Conservation (phyloP, 2,888 invertebrate species). For the Adela reaumurella region DNA sequence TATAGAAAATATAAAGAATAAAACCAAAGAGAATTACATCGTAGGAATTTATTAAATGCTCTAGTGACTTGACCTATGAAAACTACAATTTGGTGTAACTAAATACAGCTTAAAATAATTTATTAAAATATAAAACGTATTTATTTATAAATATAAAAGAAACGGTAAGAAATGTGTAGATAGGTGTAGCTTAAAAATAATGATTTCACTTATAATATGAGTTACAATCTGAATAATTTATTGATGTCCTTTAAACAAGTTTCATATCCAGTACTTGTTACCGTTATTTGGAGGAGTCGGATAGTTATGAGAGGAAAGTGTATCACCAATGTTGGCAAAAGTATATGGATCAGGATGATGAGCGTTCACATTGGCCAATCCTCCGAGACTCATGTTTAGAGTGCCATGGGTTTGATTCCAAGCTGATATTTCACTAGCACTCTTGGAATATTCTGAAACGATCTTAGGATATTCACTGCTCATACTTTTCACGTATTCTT, state of each 20-base stretch:
- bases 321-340: slow-evolving; percentile 43
- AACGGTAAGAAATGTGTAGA: no score
- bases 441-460: slow-evolving; percentile 49
- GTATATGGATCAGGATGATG: slow-evolving; percentile 51
- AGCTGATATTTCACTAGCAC: slow-evolving; percentile 44
- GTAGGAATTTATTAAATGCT: neutral
- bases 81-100: neutral
- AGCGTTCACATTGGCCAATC: slow-evolving; percentile 46
- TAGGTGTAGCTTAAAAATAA: no score
- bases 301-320: slow-evolving; percentile 43
- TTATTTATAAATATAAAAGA: no score
- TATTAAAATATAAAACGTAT: no score
- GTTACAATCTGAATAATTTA: no score
- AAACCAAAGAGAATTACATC: no score
- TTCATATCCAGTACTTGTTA: slow-evolving; percentile 54
- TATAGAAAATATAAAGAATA: no score
- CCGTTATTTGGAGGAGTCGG: slow-evolving; percentile 38
- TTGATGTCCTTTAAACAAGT: neutral
- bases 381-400: slow-evolving; percentile 45
- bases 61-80: neutral
- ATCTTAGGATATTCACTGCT: slow-evolving; percentile 55
- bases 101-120: no score
- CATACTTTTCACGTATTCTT: slow-evolving; percentile 36
- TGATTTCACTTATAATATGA: no score
- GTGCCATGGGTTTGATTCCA: slow-evolving; percentile 51